Evolutionary conservation across 1,140 invertebrate genomes (phyloP), one percentile per base, ranked within the genome.

Genomic region (Psilanteris sp.): DNA sequence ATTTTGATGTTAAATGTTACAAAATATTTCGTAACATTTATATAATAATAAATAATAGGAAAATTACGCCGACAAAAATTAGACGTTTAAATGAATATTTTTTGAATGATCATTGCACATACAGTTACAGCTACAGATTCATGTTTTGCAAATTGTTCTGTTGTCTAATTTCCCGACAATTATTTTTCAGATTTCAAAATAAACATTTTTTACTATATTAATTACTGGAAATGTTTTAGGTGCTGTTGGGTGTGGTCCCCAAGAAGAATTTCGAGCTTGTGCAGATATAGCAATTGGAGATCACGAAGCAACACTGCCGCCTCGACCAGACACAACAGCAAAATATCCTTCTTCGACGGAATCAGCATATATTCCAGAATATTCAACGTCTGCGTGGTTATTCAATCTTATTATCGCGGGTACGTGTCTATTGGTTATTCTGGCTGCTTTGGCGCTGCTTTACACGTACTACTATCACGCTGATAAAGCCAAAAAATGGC

Each of bases 261-360:
- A 96, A 84, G 95, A 96, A 82, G 94, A 96, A 80, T 97, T 97
- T 81, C 90, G 95, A 4, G 93, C 94, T 0, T 97, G 96, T 77
- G 92, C 95, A 0, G 96, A 97, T 79, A 92, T 97, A 6, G 88
- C 91, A 1, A 93, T 97, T 10, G 91, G 90, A 0, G 90, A 91
- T 20, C 78, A 88, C 9, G 83, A 83, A 24, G 78, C 39, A 34
- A 75, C 62, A 7, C 43, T 80, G 32, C 80, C 77, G 36, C 79
- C 81, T 36, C 27, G 67, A 39, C 79, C 79, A 11, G 74, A 77
- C 11, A 68, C 71, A 2, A 66, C 64, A 5, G 78, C 48, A 0
- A 70, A 41, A 55, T 52, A 46, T 18, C 77, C 41, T 4, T 43
- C 62, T 0, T 73, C 81, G 0, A 82, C 81, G 2, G 80, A 81